These are phyloP conservation scores for Lepisosteus osseus DNA, from an alignment of 2,113 vertebrate species.

Conservation along the genomic window DNA sequence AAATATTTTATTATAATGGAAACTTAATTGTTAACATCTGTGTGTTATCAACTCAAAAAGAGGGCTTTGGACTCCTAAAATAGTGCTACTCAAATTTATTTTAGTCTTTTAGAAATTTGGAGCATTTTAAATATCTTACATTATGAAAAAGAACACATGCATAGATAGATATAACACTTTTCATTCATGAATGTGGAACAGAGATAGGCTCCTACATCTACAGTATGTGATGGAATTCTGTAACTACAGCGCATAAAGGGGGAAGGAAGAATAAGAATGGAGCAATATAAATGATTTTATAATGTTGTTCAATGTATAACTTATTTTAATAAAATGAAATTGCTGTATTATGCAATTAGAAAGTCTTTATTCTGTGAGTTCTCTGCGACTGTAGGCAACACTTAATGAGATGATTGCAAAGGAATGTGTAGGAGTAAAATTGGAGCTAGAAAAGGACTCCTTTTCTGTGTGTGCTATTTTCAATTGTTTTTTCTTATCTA, in stretches of 20 bases:
- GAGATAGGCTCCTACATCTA: neutral
- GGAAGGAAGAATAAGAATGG: neutral
- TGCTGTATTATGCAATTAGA: neutral
- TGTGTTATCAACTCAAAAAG: no score
- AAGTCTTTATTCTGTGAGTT: neutral
- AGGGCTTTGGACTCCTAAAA: no score
- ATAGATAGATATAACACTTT: no score
- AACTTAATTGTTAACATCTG: no score
- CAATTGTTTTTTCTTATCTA: neutral
- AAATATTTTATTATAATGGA: no score
- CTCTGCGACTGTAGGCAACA: neutral
- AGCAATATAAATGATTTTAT: neutral
- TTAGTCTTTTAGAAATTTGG: no score
- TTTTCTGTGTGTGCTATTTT: conserved; percentile 4
- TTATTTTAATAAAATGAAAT: neutral
- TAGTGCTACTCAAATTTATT: no score
- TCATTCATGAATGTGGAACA: neutral
- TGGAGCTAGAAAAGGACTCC: neutral
- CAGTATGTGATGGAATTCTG: neutral
- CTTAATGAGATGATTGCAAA: neutral
- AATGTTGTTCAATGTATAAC: neutral
- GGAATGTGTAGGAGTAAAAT: neutral
- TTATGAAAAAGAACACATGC: no score
- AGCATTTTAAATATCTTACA: no score
- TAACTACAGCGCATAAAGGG: neutral